These are phyloP conservation scores for Gymnocephalus cernua DNA, from an alignment of 2,113 vertebrate genomes.

Conservation along the genomic window DNA sequence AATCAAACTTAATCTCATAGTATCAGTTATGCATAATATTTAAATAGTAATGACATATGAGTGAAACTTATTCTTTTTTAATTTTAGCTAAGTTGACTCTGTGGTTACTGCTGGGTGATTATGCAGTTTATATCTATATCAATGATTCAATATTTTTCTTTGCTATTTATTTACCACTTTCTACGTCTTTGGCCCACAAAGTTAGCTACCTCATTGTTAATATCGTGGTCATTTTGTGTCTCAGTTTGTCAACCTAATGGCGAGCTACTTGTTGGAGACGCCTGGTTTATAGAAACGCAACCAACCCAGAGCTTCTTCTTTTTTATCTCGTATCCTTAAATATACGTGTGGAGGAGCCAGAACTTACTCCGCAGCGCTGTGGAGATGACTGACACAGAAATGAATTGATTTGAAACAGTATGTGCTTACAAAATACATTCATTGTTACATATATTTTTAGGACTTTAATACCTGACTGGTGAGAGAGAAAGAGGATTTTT, in stretches of 20 bases:
- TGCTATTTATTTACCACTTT: neutral
- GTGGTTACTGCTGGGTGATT: neutral
- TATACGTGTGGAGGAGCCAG: too few species aligned
- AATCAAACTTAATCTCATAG: constrained; percentile 45
- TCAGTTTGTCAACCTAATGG: too few species aligned
- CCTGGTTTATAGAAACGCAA: too few species aligned
- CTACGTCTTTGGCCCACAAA: too few species aligned
- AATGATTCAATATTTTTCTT: neutral
- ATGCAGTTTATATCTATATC: neutral
- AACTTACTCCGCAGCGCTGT: too few species aligned
- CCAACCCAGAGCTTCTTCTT: too few species aligned
- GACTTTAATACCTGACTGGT: neutral
- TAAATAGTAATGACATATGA: constrained; percentile 23
- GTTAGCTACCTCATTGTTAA: too few species aligned
- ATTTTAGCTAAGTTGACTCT: neutral
- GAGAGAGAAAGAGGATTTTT: neutral
- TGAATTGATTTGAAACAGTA: too few species aligned
- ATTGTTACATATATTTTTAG: neutral
- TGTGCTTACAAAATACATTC: neutral
- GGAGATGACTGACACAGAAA: too few species aligned
- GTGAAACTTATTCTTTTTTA: neutral
- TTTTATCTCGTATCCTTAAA: too few species aligned
- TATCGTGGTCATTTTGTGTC: too few species aligned
- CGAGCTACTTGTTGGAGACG: too few species aligned
- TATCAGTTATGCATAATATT: constrained; percentile 38